Evolutionary conservation across 92 coral and sea anemone species (phyloP).

Genomic region (Blastomussa wellsi): DNA sequence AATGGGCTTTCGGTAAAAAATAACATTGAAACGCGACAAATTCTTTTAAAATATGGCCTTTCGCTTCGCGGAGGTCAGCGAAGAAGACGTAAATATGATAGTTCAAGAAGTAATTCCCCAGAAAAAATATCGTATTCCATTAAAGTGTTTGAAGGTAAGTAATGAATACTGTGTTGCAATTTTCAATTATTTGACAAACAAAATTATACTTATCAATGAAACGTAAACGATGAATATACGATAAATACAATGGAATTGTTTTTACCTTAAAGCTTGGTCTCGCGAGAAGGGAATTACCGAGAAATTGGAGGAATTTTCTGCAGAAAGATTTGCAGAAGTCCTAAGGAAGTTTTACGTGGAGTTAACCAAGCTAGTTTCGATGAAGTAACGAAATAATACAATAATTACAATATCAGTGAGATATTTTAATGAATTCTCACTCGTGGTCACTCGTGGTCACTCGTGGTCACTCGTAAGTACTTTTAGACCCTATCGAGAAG

Average conservation of each 20-base stretch:
- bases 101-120: too few species aligned
- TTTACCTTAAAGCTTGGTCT: neutral
- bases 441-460: too few species aligned
- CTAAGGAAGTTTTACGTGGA: constrained; percentile 47
- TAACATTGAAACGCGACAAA: too few species aligned
- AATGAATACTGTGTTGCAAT: neutral
- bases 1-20: too few species aligned
- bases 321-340: constrained; percentile 4
- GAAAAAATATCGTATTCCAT: too few species aligned
- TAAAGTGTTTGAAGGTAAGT: neutral
- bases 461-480: too few species aligned
- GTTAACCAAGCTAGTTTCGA: neutral
- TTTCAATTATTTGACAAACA: neutral
- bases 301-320: neutral
- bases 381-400: too few species aligned
- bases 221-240: neutral
- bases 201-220: neutral
- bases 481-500: neutral
- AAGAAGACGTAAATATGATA: too few species aligned
- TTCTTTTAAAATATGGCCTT: too few species aligned
- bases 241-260: neutral
- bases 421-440: too few species aligned
- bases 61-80: too few species aligned
- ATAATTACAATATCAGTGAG: too few species aligned
- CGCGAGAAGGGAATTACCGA: neutral